phyloP scores from a whole-genome alignment of 2,888 invertebrate genomes.

The Achlya flavicornis region DNA sequence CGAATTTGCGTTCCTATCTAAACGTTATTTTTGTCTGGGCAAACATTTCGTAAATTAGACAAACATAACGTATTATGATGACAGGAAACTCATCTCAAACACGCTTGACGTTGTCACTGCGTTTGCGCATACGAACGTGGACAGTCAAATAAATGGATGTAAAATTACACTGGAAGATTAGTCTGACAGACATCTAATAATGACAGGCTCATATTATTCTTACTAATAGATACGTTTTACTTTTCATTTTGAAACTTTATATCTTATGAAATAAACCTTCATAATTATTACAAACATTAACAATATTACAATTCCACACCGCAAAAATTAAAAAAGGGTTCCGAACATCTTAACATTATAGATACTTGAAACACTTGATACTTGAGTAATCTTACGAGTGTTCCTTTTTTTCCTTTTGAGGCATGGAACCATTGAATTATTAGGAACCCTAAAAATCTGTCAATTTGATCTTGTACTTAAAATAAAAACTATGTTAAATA shows the following conservation, averaged over 20 bases:
- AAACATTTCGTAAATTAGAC: constrained; percentile 68
- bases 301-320: no score
- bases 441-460: no score
- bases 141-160: constrained; percentile 41
- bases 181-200: constrained; percentile 27
- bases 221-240: constrained; percentile 1
- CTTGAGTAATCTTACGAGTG: no score
- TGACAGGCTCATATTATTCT: constrained; percentile 35
- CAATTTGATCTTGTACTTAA: no score
- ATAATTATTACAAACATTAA: no score
- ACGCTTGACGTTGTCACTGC: constrained; percentile 49
- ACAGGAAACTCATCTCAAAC: constrained; percentile 58
- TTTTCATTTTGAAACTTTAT: not conserved
- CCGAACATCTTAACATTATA: no score
- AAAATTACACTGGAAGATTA: constrained; percentile 37
- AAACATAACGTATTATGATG: constrained; percentile 53
- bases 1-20: constrained; percentile 59
- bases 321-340: no score
- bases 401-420: no score
- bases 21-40: constrained; percentile 54
- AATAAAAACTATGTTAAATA: not conserved
- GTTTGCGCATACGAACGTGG: constrained; percentile 19
- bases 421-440: no score
- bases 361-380: no score
- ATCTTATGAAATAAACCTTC: not conserved